Percentiles rank a stretch among this genome's conserved stretches.
These are phyloP conservation scores for Liparis tanakae DNA, from an alignment of 2,797 vertebrate species.

Conservation along the genomic window DNA sequence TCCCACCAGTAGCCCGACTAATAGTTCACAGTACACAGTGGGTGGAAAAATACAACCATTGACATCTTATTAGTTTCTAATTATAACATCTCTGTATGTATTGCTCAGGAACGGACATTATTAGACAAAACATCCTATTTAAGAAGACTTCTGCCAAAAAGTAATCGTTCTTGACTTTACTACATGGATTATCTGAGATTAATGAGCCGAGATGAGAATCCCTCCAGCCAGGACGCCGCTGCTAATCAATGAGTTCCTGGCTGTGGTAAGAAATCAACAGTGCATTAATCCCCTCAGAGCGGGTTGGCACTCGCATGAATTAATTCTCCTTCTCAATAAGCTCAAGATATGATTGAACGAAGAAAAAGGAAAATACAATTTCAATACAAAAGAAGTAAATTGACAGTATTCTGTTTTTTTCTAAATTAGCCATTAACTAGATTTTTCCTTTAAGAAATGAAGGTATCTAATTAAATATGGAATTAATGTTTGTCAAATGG, in stretches of 20 bases:
- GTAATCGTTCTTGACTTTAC: not conserved
- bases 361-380: not conserved
- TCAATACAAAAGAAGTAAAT: not conserved
- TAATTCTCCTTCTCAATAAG: conserved; percentile 15
- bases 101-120: no score
- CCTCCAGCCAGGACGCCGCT: conserved; percentile 30
- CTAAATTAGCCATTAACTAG: not conserved
- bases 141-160: not conserved
- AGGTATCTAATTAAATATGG: no score
- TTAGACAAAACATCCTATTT: not conserved
- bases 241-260: conserved; percentile 46
- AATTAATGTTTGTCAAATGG: no score
- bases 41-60: not conserved
- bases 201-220: conserved; percentile 29
- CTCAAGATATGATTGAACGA: conserved; percentile 13
- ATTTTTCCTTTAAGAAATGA: not conserved
- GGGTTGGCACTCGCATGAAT: conserved; percentile 26
- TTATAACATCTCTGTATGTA: no score
- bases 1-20: not conserved
- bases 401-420: not conserved
- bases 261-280: conserved; percentile 18
- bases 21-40: not conserved
- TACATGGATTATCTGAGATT: conserved; percentile 36
- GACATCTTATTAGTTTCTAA: no score
- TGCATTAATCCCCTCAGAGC: conserved; percentile 32